Percentiles rank a stretch among this genome's conserved stretches.
phyloP scores from a whole-genome alignment of 2,113 vertebrate species.

The Bettongia penicillata region DNA sequence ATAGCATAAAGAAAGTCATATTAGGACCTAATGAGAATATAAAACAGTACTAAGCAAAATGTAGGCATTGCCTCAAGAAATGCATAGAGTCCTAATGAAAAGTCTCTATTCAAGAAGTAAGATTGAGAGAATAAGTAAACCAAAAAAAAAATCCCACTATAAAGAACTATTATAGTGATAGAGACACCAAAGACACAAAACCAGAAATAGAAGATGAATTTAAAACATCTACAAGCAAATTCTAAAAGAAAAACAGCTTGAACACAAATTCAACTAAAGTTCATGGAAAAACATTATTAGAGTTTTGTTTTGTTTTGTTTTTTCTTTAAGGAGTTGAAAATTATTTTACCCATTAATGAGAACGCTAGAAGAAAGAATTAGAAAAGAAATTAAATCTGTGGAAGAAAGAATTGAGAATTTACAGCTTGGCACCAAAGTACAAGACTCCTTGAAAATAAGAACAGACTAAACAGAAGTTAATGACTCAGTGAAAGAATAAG shows the following conservation, averaged over 20 bases:
- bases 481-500: neutral
- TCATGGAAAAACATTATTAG: neutral
- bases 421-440: neutral
- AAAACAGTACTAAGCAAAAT: neutral
- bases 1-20: neutral
- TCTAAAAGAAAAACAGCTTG: neutral
- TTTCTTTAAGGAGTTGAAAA: neutral
- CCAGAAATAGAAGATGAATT: neutral
- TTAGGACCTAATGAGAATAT: neutral
- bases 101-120: neutral
- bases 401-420: neutral
- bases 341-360: neutral
- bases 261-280: neutral
- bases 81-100: neutral
- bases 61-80: neutral
- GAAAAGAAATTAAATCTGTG: neutral
- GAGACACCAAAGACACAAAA: neutral
- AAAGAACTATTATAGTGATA: neutral
- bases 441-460: neutral
- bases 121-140: neutral
- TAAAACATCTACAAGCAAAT: neutral
- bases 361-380: neutral
- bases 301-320: neutral
- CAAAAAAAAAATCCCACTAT: neutral
- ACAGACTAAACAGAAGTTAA: neutral